Base-by-base conservation (phyloP, 2,113 vertebrate species). In the Ceyx cyanopectus region DNA sequence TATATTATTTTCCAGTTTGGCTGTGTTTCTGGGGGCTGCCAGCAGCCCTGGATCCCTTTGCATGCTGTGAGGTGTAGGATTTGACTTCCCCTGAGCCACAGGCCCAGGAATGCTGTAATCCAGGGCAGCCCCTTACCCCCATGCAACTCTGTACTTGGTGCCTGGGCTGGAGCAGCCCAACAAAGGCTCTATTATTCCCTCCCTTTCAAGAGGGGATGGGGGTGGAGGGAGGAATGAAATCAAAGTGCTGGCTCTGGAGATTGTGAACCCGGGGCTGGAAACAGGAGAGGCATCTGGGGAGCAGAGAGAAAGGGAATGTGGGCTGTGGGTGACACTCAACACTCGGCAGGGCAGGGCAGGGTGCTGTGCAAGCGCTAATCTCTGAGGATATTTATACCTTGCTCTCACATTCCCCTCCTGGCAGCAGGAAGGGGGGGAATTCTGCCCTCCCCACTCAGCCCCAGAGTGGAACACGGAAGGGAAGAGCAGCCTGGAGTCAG, bases 131-230 rank as follows among this genome's bases (percentile, higher is more conserved):
- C 89, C 63, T 41, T 61, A 29, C 77, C 93, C 94, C 81, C 1
- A 2, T 45, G 67, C 7, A 6, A 74, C 87, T 92, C 81, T 58
- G 58, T 5, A 76, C 32, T 46, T 9, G 0, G 45, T 80, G 92
- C 84, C 88, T 82, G 65, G 3, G 1, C 87, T 0, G 4, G 45
- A 60, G 76, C 18, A 45, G 9, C 17, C 60, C 80, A 90, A 96
- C 94, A 96, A 96, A 96, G 92, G 85, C 85, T 72, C 80, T 10
- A 88, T 96, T 96, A 54, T 96, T 95, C 27, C 18, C 85, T 62
- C n/a, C 20, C 45, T 73, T 94, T 93, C 45, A 81, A 78, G 62
- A 76, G 56, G 67, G 67, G 24, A n/a, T 1, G 26, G 92, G 78
- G 90, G 83, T 29, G 87, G 90, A 68, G 90, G 76, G 67, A 87